phyloP scores from a whole-genome alignment of 2,797 vertebrate genomes.

The Lerista edwardsae region DNA sequence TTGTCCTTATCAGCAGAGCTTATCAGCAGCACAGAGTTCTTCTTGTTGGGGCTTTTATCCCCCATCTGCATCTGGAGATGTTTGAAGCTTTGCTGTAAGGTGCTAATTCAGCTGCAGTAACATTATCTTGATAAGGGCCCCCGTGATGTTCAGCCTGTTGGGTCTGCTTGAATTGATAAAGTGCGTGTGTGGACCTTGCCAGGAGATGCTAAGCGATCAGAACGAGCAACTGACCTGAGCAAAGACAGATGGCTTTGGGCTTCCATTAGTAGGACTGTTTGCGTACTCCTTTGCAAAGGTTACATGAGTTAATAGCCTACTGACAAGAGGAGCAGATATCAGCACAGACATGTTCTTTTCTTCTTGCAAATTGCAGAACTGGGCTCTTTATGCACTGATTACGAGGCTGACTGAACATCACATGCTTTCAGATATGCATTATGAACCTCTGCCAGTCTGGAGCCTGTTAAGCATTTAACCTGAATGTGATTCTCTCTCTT shows the following conservation, averaged over 20 bases:
- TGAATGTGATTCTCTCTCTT: background rate
- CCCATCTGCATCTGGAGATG: background rate
- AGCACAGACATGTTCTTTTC: constrained; percentile 30
- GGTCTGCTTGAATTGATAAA: constrained; percentile 29
- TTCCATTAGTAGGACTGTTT: background rate
- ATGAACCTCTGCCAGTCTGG: background rate
- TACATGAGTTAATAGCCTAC: constrained; percentile 29
- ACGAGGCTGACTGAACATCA: background rate
- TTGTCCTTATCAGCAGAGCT: constrained; percentile 1
- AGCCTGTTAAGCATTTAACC: background rate
- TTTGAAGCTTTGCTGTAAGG: constrained; percentile 29
- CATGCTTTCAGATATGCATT: background rate
- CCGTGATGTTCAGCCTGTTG: constrained; percentile 13
- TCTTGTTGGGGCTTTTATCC: background rate
- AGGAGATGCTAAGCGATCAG: constrained; percentile 15
- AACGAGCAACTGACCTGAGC: constrained; percentile 21
- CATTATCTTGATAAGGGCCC: background rate
- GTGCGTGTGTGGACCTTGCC: background rate
- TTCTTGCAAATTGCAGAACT: constrained; percentile 35
- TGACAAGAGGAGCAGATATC: constrained; percentile 26
- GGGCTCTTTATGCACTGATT: constrained; percentile 31
- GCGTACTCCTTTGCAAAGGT: constrained; percentile 13
- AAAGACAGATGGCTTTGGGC: background rate
- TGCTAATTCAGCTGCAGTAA: constrained; percentile 21
- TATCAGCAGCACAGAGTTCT: background rate